Conservation (phyloP, 2,797 vertebrate genomes). For the Phyllotis vaccarum region DNA sequence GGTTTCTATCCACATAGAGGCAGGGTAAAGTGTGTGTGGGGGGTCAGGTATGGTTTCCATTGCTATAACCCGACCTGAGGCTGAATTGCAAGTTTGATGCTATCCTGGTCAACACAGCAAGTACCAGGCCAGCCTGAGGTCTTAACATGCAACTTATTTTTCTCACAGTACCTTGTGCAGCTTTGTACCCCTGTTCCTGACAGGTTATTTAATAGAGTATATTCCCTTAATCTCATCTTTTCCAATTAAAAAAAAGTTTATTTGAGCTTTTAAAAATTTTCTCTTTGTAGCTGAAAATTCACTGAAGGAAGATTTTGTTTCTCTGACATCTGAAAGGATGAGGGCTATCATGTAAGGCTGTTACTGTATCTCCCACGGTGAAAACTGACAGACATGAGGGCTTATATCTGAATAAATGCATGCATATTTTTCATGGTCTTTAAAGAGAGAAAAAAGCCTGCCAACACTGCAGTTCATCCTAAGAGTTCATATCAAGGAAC, state of each 20-base stretch:
- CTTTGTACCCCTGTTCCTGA: neutral
- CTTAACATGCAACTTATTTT: neutral
- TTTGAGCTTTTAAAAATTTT: conserved; percentile 34
- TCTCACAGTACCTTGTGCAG: neutral
- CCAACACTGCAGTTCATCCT: neutral
- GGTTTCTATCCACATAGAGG: neutral
- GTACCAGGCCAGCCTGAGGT: neutral
- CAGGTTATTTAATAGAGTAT: conserved; percentile 5
- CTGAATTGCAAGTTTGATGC: neutral
- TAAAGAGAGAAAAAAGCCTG: conserved; percentile 3
- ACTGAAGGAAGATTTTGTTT: neutral
- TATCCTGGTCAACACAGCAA: neutral
- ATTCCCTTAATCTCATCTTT: conserved; percentile 43
- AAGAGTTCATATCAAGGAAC: neutral
- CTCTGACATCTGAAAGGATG: neutral
- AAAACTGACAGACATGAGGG: neutral
- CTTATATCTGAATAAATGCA: neutral
- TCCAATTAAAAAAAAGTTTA: conserved; percentile 28
- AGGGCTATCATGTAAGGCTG: neutral
- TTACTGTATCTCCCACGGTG: neutral
- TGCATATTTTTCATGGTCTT: neutral
- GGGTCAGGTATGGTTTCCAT: neutral
- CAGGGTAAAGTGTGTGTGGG: neutral
- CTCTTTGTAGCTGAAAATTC: conserved; percentile 41
- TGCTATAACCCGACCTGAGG: neutral